These are phyloP conservation scores for Spongilla lacustris DNA, from an alignment of 37 sponge, comb jelly and placozoan species.

Conservation along the genomic window DNA sequence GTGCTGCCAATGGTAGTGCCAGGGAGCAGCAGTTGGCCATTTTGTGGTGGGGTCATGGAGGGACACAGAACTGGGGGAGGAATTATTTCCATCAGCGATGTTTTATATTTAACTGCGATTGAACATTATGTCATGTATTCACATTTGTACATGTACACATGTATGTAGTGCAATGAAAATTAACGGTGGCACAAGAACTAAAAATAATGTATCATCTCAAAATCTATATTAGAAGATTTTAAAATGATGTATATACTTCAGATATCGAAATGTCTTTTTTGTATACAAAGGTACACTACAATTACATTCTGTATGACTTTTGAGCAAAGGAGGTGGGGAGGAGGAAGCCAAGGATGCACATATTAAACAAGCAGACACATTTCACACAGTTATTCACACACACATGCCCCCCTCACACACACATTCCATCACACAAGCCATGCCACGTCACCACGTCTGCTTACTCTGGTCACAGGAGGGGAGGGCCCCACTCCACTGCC, in stretches of 20 bases:
- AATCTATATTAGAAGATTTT: too few relatives aligned
- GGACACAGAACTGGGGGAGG: neutral
- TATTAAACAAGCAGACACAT: too few relatives aligned
- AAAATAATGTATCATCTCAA: too few relatives aligned
- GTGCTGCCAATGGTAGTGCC: neutral
- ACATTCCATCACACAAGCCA: neutral
- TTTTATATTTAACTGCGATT: neutral
- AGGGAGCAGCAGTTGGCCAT: neutral
- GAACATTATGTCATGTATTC: neutral
- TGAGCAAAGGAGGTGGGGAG: too few relatives aligned
- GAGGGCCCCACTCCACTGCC: constrained; percentile 14
- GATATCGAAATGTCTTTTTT: too few relatives aligned
- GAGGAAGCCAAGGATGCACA: too few relatives aligned
- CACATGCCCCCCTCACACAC: neutral
- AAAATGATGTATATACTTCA: too few relatives aligned
- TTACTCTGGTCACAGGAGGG: constrained; percentile 14
- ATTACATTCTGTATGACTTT: too few relatives aligned
- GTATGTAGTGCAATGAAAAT: too few relatives aligned
- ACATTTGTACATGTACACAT: neutral
- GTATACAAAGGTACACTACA: too few relatives aligned
- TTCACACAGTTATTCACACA: neutral
- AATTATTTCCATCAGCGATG: neutral
- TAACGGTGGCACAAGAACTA: too few relatives aligned
- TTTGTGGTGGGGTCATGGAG: neutral
- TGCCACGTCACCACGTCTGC: neutral